These are phyloP conservation scores for Orchesella flavescens DNA, from an alignment of 2,888 invertebrate species.

Conservation along the genomic window DNA sequence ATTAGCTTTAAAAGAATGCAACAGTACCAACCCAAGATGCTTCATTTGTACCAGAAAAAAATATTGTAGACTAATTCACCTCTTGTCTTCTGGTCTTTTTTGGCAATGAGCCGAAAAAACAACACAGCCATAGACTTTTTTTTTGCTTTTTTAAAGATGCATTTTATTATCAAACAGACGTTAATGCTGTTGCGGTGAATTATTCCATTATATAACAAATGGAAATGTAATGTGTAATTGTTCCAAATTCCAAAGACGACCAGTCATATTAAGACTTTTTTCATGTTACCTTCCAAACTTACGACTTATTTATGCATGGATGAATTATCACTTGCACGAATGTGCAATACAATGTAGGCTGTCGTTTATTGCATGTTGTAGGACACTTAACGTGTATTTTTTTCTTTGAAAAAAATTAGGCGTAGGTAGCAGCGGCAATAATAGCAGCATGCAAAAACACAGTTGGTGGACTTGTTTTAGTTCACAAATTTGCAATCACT, in stretches of 20 bases:
- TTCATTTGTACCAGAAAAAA: too few species aligned
- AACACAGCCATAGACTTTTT: too few species aligned
- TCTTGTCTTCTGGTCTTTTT: neutral
- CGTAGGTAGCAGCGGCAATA: too few species aligned
- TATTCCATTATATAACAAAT: neutral
- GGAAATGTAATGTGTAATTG: neutral
- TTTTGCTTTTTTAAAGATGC: neutral
- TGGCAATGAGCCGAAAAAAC: neutral
- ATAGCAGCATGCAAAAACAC: too few species aligned
- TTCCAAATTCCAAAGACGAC: neutral
- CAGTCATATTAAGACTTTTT: too few species aligned
- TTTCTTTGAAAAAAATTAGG: neutral
- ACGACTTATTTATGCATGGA: neutral
- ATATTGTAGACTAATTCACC: neutral
- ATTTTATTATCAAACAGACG: neutral
- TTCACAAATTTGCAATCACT: too few species aligned
- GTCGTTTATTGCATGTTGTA: too few species aligned
- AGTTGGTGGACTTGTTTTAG: too few species aligned
- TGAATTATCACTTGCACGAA: conserved; percentile 9
- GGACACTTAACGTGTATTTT: neutral
- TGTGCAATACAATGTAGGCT: neutral
- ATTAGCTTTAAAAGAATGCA: too few species aligned
- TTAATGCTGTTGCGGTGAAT: neutral
- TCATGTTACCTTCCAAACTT: neutral
- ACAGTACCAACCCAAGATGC: too few species aligned